phyloP scores from a whole-genome alignment of 1,140 invertebrate species.

The Drosophila varians region DNA sequence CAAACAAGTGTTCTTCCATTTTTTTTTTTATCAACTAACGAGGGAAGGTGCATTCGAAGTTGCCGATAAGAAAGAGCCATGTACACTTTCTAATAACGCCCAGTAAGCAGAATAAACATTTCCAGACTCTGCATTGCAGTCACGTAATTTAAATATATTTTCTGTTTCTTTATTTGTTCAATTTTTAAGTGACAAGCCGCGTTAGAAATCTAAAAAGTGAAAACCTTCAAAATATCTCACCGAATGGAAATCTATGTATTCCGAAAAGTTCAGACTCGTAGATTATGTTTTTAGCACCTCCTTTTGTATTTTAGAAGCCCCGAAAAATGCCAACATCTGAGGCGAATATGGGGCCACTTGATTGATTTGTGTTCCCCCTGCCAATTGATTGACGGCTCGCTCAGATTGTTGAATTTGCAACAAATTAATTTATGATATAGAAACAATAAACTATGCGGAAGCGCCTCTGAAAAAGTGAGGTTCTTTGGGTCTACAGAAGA shows the following conservation, averaged over 20 bases:
- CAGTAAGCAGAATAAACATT: conserved; percentile 1
- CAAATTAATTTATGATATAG: conserved; percentile 73
- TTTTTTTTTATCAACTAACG: conserved; percentile 29
- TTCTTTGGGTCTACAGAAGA: conserved; percentile 20
- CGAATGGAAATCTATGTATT: not conserved
- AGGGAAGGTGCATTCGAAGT: conserved; percentile 13
- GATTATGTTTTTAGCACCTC: conserved; percentile 26
- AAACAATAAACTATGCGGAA: conserved; percentile 57
- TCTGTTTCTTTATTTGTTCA: conserved; percentile 15
- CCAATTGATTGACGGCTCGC: conserved; percentile 54
- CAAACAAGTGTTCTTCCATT: conserved; percentile 54
- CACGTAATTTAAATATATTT: conserved; percentile 58
- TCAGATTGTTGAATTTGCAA: conserved; percentile 59
- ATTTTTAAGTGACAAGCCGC: conserved; percentile 9
- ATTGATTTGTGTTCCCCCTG: conserved; percentile 58
- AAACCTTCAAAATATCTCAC: not conserved
- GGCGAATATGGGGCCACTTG: conserved; percentile 23
- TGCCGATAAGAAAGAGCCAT: conserved; percentile 34
- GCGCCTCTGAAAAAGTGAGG: conserved; percentile 1
- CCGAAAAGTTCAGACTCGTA: conserved; percentile 5
- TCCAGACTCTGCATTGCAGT: conserved; percentile 39
- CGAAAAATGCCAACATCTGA: not conserved
- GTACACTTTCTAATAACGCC: conserved; percentile 44
- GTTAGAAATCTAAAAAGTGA: conserved; percentile 20
- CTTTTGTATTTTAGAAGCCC: not conserved